A percentile compares a stretch with the other conserved stretches of the same genome.
Conservation (phyloP, 2,797 vertebrate species). For the Limnodromus scolopaceus region DNA sequence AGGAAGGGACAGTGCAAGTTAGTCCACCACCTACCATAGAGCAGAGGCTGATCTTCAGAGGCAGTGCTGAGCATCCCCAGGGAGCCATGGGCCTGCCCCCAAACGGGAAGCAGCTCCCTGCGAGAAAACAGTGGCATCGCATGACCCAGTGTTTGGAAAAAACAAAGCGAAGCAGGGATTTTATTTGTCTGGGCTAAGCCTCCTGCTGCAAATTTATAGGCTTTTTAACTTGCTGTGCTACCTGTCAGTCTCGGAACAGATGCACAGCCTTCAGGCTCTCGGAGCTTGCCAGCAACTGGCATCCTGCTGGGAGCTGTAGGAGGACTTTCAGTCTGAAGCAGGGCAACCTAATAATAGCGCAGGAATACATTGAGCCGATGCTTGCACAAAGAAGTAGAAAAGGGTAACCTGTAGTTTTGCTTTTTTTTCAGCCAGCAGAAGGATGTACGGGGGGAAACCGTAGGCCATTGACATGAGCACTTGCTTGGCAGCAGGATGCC, state of each 20-base stretch:
- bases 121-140: not conserved
- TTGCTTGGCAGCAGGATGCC: not conserved
- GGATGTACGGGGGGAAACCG: accelerated
- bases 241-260: conserved; percentile 67
- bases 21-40: not conserved
- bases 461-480: not conserved
- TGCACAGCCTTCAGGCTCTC: conserved; percentile 58
- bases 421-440: not conserved
- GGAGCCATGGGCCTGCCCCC: accelerated
- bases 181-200: not conserved
- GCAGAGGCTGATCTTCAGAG: no score
- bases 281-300: conserved; percentile 39
- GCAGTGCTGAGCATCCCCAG: not conserved
- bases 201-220: conserved; percentile 32
- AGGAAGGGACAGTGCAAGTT: accelerated
- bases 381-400: not conserved
- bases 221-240: conserved; percentile 52
- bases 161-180: not conserved
- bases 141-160: not conserved
- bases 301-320: conserved; percentile 57
- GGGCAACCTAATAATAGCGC: conserved; percentile 51
- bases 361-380: accelerated
- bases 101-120: accelerated
- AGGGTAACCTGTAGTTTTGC: not conserved
- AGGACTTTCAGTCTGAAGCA: conserved; percentile 32